Conservation (phyloP, 1,140 invertebrate species). For the Zaprionus tsacasi region DNA sequence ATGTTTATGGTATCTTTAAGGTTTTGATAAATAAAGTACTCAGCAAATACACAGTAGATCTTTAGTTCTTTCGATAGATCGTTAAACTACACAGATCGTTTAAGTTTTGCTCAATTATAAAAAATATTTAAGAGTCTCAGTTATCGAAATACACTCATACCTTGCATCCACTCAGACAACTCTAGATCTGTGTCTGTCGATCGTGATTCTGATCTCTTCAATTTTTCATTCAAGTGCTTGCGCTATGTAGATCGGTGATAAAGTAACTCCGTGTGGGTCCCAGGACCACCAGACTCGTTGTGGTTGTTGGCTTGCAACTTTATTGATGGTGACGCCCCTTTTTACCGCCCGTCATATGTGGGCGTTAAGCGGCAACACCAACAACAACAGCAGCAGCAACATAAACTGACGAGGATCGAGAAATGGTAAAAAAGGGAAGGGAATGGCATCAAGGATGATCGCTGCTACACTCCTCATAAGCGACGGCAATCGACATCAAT, state of each 20-base stretch:
- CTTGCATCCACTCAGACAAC: neutral
- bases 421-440: neutral
- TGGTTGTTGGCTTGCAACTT: slow-evolving; percentile 14
- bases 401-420: slow-evolving; percentile 13
- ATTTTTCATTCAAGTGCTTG: neutral
- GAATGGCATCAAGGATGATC: slow-evolving; percentile 28
- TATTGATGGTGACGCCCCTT: slow-evolving; percentile 16
- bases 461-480: slow-evolving; percentile 33
- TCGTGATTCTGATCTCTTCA: neutral
- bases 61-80: too few relatives aligned
- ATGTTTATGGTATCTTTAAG: too few relatives aligned
- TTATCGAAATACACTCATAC: neutral
- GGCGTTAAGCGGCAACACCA: slow-evolving; percentile 29
- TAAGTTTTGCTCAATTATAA: too few relatives aligned
- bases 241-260: neutral
- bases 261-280: neutral
- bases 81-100: too few relatives aligned
- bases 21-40: too few relatives aligned
- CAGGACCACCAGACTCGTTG: slow-evolving; percentile 24
- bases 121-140: too few relatives aligned
- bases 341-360: slow-evolving; percentile 17
- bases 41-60: too few relatives aligned
- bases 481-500: slow-evolving; percentile 59
- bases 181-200: neutral
- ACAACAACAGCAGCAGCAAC: slow-evolving; percentile 15